Percentiles rank a stretch among this genome's conserved stretches.
These are phyloP conservation scores for Microtus richardsoni DNA, from an alignment of 2,113 vertebrate genomes.

Conservation along the genomic window DNA sequence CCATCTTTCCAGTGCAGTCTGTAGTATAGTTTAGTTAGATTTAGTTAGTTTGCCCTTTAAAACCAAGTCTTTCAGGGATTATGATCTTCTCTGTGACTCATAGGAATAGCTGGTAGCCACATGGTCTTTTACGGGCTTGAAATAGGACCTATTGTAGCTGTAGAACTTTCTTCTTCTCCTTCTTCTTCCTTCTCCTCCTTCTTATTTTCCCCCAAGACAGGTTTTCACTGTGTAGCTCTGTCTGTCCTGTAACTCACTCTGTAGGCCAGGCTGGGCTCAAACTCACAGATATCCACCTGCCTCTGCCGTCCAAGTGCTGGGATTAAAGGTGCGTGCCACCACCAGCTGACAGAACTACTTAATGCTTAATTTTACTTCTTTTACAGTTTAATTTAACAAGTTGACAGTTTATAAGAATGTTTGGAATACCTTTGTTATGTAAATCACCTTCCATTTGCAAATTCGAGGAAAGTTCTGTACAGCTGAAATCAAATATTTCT, in stretches of 20 bases:
- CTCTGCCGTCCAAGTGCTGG: background rate
- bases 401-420: conserved; percentile 24
- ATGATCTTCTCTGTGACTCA: background rate
- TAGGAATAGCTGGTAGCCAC: background rate
- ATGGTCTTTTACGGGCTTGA: background rate
- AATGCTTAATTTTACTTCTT: conserved; percentile 31
- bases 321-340: background rate
- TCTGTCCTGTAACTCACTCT: background rate
- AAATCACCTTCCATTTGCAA: background rate
- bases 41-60: background rate
- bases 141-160: background rate
- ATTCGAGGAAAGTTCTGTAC: conserved; percentile 39
- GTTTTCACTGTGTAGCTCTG: background rate
- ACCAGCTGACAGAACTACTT: background rate
- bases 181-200: background rate
- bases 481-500: background rate
- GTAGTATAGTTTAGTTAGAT: conserved; percentile 19
- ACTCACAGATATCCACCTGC: background rate
- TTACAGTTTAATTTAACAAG: conserved; percentile 12
- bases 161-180: background rate
- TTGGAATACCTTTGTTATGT: background rate
- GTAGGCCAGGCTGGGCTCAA: background rate
- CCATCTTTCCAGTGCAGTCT: background rate
- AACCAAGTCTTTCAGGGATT: background rate
- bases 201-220: background rate